Percentiles rank a stretch among this genome's conserved stretches.
Evolutionary conservation across 2,888 invertebrate genomes (phyloP).

Genomic region (Actias luna): DNA sequence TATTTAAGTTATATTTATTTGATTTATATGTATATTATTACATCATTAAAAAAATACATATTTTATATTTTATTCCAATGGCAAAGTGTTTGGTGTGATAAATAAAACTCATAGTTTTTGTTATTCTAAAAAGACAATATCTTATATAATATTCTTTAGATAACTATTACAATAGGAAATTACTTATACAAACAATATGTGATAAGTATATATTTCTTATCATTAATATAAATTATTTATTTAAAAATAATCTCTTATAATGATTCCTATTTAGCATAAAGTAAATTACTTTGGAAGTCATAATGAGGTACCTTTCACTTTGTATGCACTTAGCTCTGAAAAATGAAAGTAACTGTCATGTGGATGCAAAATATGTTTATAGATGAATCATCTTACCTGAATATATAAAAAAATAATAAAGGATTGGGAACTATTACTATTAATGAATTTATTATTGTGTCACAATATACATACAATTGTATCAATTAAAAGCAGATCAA

Average conservation of each 20-base stretch:
- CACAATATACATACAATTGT: no score
- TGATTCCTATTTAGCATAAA: background rate
- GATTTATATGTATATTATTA: background rate
- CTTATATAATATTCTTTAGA: conserved; percentile 1
- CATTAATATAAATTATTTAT: background rate
- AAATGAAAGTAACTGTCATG: conserved; percentile 60
- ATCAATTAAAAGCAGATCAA: no score
- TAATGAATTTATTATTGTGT: no score
- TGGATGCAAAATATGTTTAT: conserved; percentile 28
- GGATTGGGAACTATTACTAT: background rate
- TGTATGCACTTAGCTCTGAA: conserved; percentile 36
- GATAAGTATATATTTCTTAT: background rate
- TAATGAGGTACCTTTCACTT: conserved; percentile 43
- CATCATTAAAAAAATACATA: background rate
- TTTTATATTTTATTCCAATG: background rate
- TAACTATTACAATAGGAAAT: conserved; percentile 2
- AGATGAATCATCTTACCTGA: background rate
- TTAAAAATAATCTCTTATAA: background rate
- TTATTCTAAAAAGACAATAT: background rate
- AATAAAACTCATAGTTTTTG: no score
- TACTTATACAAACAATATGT: background rate
- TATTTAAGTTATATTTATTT: background rate
- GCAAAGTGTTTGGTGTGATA: no score
- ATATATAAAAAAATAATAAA: background rate
- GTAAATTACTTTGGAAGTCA: conserved; percentile 19